Base-by-base conservation (phyloP, 1,140 invertebrate genomes). In the Drosophila mauritiana region DNA sequence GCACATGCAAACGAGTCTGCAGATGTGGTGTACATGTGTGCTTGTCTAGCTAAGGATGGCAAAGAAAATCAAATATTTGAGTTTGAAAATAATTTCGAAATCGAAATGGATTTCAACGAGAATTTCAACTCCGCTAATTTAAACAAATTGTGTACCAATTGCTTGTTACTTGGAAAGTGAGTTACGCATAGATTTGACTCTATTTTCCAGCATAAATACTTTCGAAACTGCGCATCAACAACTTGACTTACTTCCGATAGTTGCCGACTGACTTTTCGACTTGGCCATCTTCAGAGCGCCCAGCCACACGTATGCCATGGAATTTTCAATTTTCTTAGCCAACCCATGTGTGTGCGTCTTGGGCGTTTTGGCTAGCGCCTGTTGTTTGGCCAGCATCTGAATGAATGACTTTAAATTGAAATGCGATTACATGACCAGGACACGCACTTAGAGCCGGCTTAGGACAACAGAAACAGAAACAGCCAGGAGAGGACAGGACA, bases 401-500 rank as follows among this genome's bases (percentile, higher is more conserved):
- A 81, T 80, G 77, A 80, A 89, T 89, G 84, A 83, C 80, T 89
- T 90, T 74, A 78, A 89, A 89, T 89, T 89, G 84, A 89, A 89
- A 89, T 89, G 80, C 80, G 84, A 89, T 89, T 89, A 89, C 84
- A 89, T 73, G 77, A 89, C 84, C 85, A 89, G 84, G 78, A 88
- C 84, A 88, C 69, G 62, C 80, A 80, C 82, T 89, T 84, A 84
- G 76, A 80, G 58, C 61, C 58, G 73, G 84, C 84, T 88, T 88
- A 88, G 59, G 61, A 63, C 46, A 79, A 52, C 48, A 65, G 42
- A 56, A 40, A 55, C 73, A 54, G 56, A 65, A 43, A 62, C 58
- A 68, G 49, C 13, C 22, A 64, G 58, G 4, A 40, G 4, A 39
- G 37, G 37, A 39, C 58, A 27, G 27, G 6, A 27, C 5, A 6